Evolutionary conservation across 2,888 invertebrate genomes (phyloP).

Genomic region (Leptopilina myrica): DNA sequence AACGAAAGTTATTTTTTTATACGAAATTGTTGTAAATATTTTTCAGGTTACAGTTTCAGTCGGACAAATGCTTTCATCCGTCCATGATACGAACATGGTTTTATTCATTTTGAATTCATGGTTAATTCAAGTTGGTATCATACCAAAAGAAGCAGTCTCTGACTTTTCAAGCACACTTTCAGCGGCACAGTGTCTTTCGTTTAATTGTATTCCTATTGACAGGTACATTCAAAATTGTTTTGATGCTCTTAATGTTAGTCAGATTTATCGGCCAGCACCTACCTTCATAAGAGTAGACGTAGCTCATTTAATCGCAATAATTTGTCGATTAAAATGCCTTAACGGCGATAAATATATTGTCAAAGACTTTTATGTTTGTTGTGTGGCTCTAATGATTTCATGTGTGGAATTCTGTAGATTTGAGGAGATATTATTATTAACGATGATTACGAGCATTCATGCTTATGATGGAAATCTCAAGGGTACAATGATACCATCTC

Average conservation of each 20-base stretch:
- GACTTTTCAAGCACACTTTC: not conserved
- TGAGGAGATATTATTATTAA: not conserved
- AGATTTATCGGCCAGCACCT: no score
- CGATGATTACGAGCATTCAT: not conserved
- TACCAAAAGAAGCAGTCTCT: not conserved
- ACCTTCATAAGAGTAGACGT: no score
- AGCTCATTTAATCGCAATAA: no score
- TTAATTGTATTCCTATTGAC: no score
- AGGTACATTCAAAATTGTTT: no score
- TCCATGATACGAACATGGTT: not conserved
- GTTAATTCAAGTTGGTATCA: not conserved
- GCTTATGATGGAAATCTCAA: no score
- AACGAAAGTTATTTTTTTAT: not conserved
- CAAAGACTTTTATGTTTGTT: no score
- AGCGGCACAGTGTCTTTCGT: not conserved
- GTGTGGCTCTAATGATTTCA: not conserved
- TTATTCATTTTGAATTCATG: not conserved
- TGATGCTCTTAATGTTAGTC: no score
- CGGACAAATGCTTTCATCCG: not conserved
- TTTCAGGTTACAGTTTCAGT: not conserved
- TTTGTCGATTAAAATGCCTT: no score
- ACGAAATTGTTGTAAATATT: not conserved
- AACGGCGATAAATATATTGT: no score
- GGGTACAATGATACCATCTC: no score
- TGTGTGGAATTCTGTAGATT: not conserved